Evolutionary conservation across 2,797 vertebrate species (phyloP), one percentile per base, ranked within the genome.

Genomic region (Acropternis orthonyx): DNA sequence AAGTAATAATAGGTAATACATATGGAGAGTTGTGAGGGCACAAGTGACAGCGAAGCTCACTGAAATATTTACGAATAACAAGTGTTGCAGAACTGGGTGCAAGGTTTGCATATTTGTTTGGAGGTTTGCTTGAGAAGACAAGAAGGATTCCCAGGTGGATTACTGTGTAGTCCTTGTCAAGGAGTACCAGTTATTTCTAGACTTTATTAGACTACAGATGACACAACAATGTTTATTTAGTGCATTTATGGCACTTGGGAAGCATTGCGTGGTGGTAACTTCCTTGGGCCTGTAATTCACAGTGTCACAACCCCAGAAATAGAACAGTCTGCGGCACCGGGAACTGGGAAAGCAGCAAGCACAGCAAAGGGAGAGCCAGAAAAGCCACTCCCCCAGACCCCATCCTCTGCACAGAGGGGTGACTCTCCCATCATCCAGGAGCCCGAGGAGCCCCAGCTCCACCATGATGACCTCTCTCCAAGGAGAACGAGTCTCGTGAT

Each of bases 361-460:
- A 28, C 2, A 1, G 76, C 92, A 18, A 55, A 88, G 36, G 95
- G 95, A 77, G 96, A 96, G 27, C 28, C 30, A 12, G 88, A 93
- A 48, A 85, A 89, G 34, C 9, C 30, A 4, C 16, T 61, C 43
- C 49, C 77, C 3, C 95, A 52, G 15, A 79, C 92, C 77, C 67
- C 81, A 4, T 34, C 93, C 63, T 72, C 97, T 89, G 73, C 92
- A 4, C 85, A 97, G 92, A 95, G 55, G 12, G 95, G 94, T 28
- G 98, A 98, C 81, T 98, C 97, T 59, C 98, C 97, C 85, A 98
- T 98, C 75, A 92, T 98, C 89, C 98, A 97, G 91, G 98, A 98
- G 94, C 98, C 98, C 1, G 98, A 98, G 75, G 97, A 98, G 21
- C 91, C 87, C 68, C 94, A 93, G 2, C 91, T 83, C 37, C 80